Conservation (phyloP, 2,888 invertebrate species). For the Calameuta pallipes region DNA sequence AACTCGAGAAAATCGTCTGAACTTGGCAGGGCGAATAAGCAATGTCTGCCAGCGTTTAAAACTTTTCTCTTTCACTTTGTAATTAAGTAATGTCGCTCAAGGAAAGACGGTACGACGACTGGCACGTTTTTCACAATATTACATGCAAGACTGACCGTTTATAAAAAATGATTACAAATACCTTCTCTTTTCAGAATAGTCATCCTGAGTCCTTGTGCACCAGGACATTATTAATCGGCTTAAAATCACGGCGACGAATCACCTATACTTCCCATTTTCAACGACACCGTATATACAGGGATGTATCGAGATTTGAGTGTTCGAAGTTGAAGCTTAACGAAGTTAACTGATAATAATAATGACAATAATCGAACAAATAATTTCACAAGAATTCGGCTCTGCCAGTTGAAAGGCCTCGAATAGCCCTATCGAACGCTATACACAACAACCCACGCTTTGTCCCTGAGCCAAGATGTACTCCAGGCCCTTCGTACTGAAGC, state of each 20-base stretch:
- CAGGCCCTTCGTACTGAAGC: constrained; percentile 26
- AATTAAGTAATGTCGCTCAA: constrained; percentile 15
- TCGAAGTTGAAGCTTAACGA: neutral
- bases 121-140: constrained; percentile 15
- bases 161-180: constrained; percentile 35
- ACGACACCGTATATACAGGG: neutral
- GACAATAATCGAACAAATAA: neutral
- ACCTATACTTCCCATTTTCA: neutral
- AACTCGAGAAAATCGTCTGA: constrained; percentile 29
- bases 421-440: constrained; percentile 26
- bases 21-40: constrained; percentile 34
- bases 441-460: constrained; percentile 17
- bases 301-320: neutral
- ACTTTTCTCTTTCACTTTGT: constrained; percentile 5
- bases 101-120: neutral
- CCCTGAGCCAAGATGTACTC: constrained; percentile 35
- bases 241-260: neutral
- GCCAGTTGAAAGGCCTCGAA: constrained; percentile 30
- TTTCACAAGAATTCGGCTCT: constrained; percentile 12
- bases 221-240: constrained; percentile 25
- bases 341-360: neutral
- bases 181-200: constrained; percentile 22
- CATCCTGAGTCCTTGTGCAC: constrained; percentile 23
- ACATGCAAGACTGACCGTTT: constrained; percentile 33
- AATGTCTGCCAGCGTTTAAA: constrained; percentile 13